These are phyloP conservation scores for Atherix ibis DNA, from an alignment of 2,888 invertebrate species.

Conservation along the genomic window DNA sequence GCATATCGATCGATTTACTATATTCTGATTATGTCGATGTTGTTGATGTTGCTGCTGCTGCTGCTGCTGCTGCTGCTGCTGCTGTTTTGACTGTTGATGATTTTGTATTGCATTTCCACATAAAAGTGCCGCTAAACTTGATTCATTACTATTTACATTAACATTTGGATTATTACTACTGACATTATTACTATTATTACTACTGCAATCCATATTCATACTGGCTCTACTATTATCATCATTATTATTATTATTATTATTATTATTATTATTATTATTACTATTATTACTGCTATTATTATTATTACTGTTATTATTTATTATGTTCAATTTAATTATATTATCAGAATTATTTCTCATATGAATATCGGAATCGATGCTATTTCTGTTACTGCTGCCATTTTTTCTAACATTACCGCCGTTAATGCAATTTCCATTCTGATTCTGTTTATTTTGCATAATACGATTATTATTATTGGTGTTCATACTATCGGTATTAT, in stretches of 20 bases:
- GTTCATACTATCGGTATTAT: neutral
- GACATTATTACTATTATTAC: constrained; percentile 1
- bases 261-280: constrained; percentile 3
- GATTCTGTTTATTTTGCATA: too few relatives aligned
- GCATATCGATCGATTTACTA: too few relatives aligned
- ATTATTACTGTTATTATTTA: neutral
- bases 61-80: constrained; percentile 16
- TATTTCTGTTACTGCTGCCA: too few relatives aligned
- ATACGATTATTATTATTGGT: constrained; percentile 4
- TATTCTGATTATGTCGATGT: too few relatives aligned
- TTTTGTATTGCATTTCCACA: constrained; percentile 5
- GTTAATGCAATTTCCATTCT: too few relatives aligned
- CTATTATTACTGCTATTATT: constrained; percentile 1
- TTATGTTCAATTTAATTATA: neutral
- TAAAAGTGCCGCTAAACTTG: constrained; percentile 13
- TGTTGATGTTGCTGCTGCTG: too few relatives aligned
- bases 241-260: neutral
- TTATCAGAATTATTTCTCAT: neutral
- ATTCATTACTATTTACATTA: constrained; percentile 9
- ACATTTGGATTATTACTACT: neutral
- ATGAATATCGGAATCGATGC: too few relatives aligned
- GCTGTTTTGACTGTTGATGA: constrained; percentile 14
- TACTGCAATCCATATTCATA: neutral
- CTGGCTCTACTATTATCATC: neutral
- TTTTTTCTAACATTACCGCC: too few relatives aligned